Evolutionary conservation across 2,113 vertebrate species (phyloP), one percentile per base, ranked within the genome.

Genomic region (Lagopus muta): DNA sequence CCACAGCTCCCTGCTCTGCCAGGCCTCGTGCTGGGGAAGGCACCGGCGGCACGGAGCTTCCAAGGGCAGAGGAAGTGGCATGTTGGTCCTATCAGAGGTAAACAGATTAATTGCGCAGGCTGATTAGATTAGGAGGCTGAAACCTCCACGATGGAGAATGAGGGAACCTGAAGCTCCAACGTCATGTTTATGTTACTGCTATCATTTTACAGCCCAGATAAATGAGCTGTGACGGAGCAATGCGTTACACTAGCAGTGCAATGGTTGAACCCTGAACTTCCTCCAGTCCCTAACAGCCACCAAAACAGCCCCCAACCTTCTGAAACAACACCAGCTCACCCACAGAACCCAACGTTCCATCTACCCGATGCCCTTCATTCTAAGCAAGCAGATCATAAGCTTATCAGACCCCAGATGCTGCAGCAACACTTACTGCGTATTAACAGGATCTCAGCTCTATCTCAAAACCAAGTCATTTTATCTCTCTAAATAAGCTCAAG

Each of bases 211-310:
- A 3, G 17, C 13, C 28, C 9, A 27, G 24, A 34, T 13, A 58
- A 87, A 52, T 15, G 8, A 25, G 16, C 27, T 9, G 40, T 3
- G 24, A 43, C 36, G 71, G 36, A 52, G 28, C 4, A 4, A 21
- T 1, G n/a, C 28, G 32, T 24, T 70, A 27, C 47, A 61, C 22
- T 1, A 47, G 0, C 58, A 62, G 1, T 1, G 8, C 6, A 70
- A 34, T 3, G 34, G 42, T 25, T 54, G 47, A 84, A 78, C 52
- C 24, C 84, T 38, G 71, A 38, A 7, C n/a, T n/a, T 80, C 5
- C 64, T 58, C 73, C 65, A 77, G 58, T 2, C 67, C 45, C 36
- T 54, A 82, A 2, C 30, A 43, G 5, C 0, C 4, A 50, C 27
- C 55, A 20, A 45, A 77, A 48, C 18, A 25, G 21, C 13, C 43